A percentile compares a stretch with the other conserved stretches of the same genome.
Evolutionary conservation across 2,888 invertebrate species (phyloP).

Genomic region (Drosophila prolongata): DNA sequence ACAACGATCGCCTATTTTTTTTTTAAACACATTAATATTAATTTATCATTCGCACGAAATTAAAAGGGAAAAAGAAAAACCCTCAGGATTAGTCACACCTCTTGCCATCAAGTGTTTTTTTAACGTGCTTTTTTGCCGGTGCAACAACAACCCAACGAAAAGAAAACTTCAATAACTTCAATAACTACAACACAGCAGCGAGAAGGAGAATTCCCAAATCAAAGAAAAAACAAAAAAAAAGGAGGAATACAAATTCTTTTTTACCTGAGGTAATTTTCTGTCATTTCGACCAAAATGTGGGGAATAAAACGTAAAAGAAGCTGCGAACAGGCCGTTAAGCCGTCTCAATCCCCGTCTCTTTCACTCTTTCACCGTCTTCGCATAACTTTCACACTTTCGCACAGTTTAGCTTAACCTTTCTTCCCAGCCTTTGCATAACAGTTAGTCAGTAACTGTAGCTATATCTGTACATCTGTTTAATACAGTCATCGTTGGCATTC

Average conservation of each 20-base stretch:
- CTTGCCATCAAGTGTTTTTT: conserved; percentile 44
- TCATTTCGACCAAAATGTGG: conserved; percentile 21
- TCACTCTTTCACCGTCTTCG: conserved; percentile 4
- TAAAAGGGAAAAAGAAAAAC: conserved; percentile 18
- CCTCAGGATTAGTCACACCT: conserved; percentile 71
- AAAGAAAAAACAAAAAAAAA: conserved; percentile 12
- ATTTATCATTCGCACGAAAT: conserved; percentile 14
- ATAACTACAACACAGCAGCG: conserved; percentile 14
- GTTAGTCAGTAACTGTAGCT: conserved; percentile 24
- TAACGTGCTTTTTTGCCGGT: conserved; percentile 63
- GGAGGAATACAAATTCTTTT: conserved; percentile 10
- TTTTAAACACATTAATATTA: conserved; percentile 13
- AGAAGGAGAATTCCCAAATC: conserved; percentile 8
- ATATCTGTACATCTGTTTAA: not conserved
- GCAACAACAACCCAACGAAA: conserved; percentile 33
- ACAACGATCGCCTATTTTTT: conserved; percentile 17
- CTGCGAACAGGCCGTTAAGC: conserved; percentile 15
- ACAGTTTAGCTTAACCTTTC: conserved; percentile 21
- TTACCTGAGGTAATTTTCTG: conserved; percentile 44
- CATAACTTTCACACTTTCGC: conserved; percentile 54
- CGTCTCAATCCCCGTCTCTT: conserved; percentile 5
- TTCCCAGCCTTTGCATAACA: conserved; percentile 36
- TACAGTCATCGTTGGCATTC: not conserved
- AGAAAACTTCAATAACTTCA: conserved; percentile 4
- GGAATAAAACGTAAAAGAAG: conserved; percentile 17